Evolutionary conservation across 2,797 vertebrate species (phyloP).

Genomic region (Caiman crocodilus): DNA sequence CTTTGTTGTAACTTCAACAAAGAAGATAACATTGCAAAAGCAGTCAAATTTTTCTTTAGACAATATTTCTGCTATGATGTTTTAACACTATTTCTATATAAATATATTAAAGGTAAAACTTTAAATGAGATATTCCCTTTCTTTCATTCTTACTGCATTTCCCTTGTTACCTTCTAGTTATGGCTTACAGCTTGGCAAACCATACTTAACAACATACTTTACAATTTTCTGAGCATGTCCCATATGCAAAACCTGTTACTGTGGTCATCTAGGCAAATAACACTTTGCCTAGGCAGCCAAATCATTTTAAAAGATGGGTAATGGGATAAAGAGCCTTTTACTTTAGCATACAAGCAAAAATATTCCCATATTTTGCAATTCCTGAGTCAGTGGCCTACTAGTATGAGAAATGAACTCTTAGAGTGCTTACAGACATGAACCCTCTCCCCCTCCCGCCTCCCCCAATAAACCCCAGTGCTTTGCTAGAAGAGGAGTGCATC

Average conservation of each 20-base stretch:
- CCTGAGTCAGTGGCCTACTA: constrained; percentile 67
- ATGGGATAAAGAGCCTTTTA: constrained; percentile 49
- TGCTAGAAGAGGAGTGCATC: too few relatives aligned
- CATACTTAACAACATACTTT: constrained; percentile 23
- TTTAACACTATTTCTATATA: constrained; percentile 58
- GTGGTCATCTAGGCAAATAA: constrained; percentile 21
- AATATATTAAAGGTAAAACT: constrained; percentile 50
- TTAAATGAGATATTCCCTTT: constrained; percentile 43
- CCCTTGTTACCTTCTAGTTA: constrained; percentile 50
- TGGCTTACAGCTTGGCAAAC: constrained; percentile 50
- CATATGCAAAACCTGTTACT: constrained; percentile 8
- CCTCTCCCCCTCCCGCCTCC: too few relatives aligned
- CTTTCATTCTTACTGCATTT: constrained; percentile 34
- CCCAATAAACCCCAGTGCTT: not conserved
- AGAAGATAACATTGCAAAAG: constrained; percentile 38
- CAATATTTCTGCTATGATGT: constrained; percentile 49
- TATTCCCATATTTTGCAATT: constrained; percentile 68
- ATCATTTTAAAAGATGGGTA: constrained; percentile 17
- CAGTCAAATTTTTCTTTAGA: constrained; percentile 60
- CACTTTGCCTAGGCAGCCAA: not conserved
- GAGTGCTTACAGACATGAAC: not conserved
- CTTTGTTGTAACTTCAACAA: constrained; percentile 66
- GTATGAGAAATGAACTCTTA: constrained; percentile 60
- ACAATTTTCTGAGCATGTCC: not conserved
- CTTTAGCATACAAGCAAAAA: constrained; percentile 55